Base-by-base conservation (phyloP, 2,113 vertebrate genomes). In the Ptilorrhoa leucosticta region DNA sequence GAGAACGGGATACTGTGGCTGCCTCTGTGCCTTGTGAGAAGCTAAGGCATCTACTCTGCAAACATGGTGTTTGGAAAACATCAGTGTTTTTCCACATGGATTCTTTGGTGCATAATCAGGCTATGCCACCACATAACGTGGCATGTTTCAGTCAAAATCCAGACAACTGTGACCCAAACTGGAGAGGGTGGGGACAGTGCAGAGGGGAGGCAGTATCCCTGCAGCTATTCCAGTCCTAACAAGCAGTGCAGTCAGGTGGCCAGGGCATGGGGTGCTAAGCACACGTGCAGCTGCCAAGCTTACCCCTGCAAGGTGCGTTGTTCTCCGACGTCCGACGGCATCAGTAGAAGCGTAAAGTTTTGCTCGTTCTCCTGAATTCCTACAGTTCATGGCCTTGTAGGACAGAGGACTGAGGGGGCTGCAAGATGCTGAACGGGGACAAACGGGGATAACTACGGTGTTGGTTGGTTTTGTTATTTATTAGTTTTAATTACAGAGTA, bases 381-480 rank as follows among this genome's bases (percentile, higher is more conserved):
- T 99, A 89, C 98, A 98, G 97, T 94, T 98, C 97, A 98, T 91
- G 93, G 98, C 93, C 98, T 98, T 99, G 98, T 98, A 99, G 97
- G 99, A 98, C 97, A 98, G 97, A 97, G 98, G 97, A 93, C 98
- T 98, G 98, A 98, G 98, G 96, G 99, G 99, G 97, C 99, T 99
- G 98, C 98, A 99, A 98, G 99, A 99, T 88, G 99, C 99, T 99
- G 99, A 99, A 99, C 99, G 99, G 98, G 99, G 99, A 99, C 99
- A 99, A 98, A 99, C 97, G 98, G 98, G 99, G 98, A 99, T 98
- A 98, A 99, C 99, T 99, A 98, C 95, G 83, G 97, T 95, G 96
- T 98, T 96, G 97, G 94, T 93, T 94, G 96, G 80, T 88, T 96
- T 93, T 94, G 95, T 97, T 84, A 91, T 86, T 65, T 60, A 50